Evolutionary conservation across 2,113 vertebrate genomes (phyloP).

Genomic region (Paralichthys olivaceus): DNA sequence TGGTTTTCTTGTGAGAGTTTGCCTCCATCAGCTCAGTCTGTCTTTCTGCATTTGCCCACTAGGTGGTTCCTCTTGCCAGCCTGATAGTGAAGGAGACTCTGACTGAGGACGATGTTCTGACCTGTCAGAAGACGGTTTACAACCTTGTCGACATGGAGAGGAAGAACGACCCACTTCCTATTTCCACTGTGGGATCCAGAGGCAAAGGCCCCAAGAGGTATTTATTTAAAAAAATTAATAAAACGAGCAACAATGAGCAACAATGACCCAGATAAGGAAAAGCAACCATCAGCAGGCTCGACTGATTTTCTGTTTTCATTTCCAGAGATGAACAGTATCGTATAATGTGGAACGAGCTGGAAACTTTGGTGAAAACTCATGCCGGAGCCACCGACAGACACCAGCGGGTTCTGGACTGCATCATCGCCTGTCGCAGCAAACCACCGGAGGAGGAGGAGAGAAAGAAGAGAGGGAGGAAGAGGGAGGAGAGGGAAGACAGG

Average conservation of each 20-base stretch:
- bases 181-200: conserved; percentile 97
- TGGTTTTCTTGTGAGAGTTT: not conserved
- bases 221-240: not conserved
- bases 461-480: conserved; percentile 95
- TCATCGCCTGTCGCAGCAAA: conserved; percentile 95
- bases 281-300: too few relatives aligned
- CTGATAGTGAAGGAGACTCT: conserved; percentile 96
- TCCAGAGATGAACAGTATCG: conserved; percentile 96
- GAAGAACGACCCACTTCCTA: conserved; percentile 97
- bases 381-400: conserved; percentile 91
- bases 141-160: conserved; percentile 99
- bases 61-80: conserved; percentile 97
- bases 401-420: conserved; percentile 94
- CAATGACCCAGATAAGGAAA: not conserved
- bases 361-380: conserved; percentile 95
- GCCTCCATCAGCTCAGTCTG: not conserved
- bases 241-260: not conserved
- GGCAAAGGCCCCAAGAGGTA: conserved; percentile 99
- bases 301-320: not conserved
- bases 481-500: conserved; percentile 96
- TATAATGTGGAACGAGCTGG: conserved; percentile 99
- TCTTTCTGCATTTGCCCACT: conserved; percentile 8
- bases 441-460: conserved; percentile 96
- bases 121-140: conserved; percentile 98
- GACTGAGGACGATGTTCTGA: conserved; percentile 95